Conservation (phyloP, 2,888 invertebrate species). For the Nomada goodeniana region DNA sequence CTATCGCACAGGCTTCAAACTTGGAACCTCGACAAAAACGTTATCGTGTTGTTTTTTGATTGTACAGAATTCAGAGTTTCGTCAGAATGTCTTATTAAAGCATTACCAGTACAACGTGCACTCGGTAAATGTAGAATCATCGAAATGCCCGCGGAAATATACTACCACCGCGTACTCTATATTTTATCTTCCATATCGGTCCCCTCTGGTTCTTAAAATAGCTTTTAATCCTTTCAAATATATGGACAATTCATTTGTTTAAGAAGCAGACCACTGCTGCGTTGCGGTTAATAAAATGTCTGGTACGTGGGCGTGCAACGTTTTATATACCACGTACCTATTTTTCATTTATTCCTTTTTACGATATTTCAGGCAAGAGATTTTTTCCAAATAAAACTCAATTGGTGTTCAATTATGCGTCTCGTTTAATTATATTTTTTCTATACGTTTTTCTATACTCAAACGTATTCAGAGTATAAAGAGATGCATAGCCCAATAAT, state of each 20-base stretch:
- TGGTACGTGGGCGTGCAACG: slow-evolving; percentile 6
- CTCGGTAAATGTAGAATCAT: background rate
- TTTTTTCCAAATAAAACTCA: too few species aligned
- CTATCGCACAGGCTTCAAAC: slow-evolving; percentile 17
- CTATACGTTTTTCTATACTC: too few species aligned
- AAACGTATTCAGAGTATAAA: too few species aligned
- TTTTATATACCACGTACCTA: background rate
- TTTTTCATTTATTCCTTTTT: too few species aligned
- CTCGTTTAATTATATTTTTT: too few species aligned
- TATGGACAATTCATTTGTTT: slow-evolving; percentile 24
- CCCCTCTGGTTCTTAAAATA: slow-evolving; percentile 34
- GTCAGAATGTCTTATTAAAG: background rate
- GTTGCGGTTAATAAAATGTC: slow-evolving; percentile 43
- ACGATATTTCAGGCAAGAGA: too few species aligned
- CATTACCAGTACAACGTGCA: background rate
- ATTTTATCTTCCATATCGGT: slow-evolving; percentile 20
- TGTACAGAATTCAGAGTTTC: slow-evolving; percentile 15
- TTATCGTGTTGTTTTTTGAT: slow-evolving; percentile 17
- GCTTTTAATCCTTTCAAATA: slow-evolving; percentile 42
- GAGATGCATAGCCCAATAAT: too few species aligned
- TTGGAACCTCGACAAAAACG: slow-evolving; percentile 49
- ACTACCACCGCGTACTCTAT: background rate
- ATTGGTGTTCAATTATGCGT: too few species aligned
- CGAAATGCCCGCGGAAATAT: background rate
- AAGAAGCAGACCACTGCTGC: background rate